Conservation (phyloP, 2,888 invertebrate genomes). For the Tenthredo livida region DNA sequence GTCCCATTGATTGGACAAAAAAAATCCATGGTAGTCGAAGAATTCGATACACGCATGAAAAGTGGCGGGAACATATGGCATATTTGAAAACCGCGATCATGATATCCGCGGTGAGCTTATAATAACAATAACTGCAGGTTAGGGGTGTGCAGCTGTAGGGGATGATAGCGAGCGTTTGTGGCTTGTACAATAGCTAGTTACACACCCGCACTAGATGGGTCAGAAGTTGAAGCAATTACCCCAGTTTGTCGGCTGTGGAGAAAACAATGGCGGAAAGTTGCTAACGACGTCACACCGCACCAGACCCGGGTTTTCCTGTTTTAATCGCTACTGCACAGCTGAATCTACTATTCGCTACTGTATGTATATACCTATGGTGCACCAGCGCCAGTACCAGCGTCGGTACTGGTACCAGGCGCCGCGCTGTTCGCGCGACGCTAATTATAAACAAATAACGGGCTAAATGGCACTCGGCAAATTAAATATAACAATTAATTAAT, state of each 20-base stretch:
- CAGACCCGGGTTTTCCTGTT: constrained; percentile 61
- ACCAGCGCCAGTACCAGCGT: constrained; percentile 39
- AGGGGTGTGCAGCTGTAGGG: neutral
- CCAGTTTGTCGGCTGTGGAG: constrained; percentile 69
- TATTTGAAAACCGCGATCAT: neutral
- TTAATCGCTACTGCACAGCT: constrained; percentile 66
- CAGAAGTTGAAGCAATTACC: constrained; percentile 73
- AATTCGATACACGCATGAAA: neutral
- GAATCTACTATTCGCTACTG: constrained; percentile 59
- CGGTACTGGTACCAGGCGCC: constrained; percentile 43
- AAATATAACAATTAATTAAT: neutral
- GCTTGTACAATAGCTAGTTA: constrained; percentile 62
- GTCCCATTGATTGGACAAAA: too few relatives aligned
- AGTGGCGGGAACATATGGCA: neutral
- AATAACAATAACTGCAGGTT: constrained; percentile 1
- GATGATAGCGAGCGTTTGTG: constrained; percentile 34
- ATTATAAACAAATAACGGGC: constrained; percentile 67
- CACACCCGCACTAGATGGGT: constrained; percentile 64
- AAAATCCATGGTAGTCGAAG: neutral
- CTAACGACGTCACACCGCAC: constrained; percentile 70
- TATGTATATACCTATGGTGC: neutral
- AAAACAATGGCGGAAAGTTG: constrained; percentile 73
- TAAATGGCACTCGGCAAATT: constrained; percentile 44
- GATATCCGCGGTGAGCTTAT: neutral
- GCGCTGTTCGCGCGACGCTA: constrained; percentile 56